Conservation (phyloP, 2,888 invertebrate genomes). For the Cataglyphis altisquamis region DNA sequence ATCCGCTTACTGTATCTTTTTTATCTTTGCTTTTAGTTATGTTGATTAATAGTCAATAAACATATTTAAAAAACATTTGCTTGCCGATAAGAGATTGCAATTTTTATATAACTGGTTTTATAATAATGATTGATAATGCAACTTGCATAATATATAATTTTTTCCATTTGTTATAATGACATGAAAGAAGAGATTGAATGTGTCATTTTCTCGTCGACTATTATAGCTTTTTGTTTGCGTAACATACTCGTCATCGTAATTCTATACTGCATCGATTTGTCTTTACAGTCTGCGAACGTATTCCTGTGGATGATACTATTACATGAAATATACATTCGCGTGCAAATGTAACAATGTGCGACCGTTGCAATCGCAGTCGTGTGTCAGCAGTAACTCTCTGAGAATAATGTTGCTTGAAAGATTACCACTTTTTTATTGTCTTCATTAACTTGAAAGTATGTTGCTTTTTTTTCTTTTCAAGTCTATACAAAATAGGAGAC, state of each 20-base stretch:
- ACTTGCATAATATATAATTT: background rate
- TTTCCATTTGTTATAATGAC: background rate
- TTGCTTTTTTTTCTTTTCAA: background rate
- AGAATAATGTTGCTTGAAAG: background rate
- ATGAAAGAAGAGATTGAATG: background rate
- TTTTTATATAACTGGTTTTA: background rate
- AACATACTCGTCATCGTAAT: constrained; percentile 21
- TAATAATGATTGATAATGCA: background rate
- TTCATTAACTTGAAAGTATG: background rate
- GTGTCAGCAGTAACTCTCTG: background rate
- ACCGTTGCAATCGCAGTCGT: background rate
- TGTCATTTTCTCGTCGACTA: background rate
- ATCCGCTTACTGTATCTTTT: background rate
- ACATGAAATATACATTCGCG: background rate
- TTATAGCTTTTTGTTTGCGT: background rate
- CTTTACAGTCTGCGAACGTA: constrained; percentile 9
- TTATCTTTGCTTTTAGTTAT: background rate
- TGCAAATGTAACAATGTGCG: constrained; percentile 19
- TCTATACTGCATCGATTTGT: constrained; percentile 4
- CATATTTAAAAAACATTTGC: background rate
- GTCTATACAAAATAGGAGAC: too few species aligned
- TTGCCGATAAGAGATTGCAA: background rate
- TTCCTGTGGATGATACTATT: background rate
- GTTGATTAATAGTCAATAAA: background rate
- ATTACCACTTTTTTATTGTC: background rate